Conservation (phyloP, 2,113 vertebrate genomes). For the Malurus cyaneus region DNA sequence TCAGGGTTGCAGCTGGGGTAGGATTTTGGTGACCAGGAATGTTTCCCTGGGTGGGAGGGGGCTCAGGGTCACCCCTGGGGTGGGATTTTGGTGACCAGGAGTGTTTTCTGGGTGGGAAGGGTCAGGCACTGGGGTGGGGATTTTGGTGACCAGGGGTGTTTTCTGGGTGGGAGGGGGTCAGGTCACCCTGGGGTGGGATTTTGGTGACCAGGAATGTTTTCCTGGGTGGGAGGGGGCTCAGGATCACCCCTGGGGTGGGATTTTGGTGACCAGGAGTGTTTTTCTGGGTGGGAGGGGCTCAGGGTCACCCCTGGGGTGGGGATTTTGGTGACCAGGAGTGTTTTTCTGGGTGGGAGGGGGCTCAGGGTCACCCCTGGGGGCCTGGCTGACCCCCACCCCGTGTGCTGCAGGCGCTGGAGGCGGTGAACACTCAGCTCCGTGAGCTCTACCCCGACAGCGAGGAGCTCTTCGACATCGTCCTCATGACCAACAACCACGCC, state of each 20-base stretch:
- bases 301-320: not conserved
- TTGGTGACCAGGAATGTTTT: not conserved
- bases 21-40: too few relatives aligned
- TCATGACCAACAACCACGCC: conserved; percentile 95
- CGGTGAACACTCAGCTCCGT: conserved; percentile 85
- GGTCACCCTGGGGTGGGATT: not conserved
- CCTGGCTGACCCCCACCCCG: not conserved
- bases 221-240: not conserved
- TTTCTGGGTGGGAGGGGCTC: not conserved
- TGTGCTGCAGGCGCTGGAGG: conserved; percentile 87
- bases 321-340: not conserved
- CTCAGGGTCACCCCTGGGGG: not conserved
- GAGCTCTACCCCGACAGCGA: conserved; percentile 90
- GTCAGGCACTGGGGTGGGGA: not conserved
- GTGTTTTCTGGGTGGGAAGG: not conserved
- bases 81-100: too few relatives aligned
- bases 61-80: too few relatives aligned
- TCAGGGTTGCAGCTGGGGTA: too few relatives aligned
- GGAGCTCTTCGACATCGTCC: conserved; percentile 93
- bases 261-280: not conserved
- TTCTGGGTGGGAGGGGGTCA: not conserved
- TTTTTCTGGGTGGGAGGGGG: not conserved
- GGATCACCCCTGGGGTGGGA: not conserved
- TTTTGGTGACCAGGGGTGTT: not conserved
- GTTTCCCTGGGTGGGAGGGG: too few relatives aligned